phyloP scores from a whole-genome alignment of 1,140 invertebrate species.

The Penaeus japonicus region DNA sequence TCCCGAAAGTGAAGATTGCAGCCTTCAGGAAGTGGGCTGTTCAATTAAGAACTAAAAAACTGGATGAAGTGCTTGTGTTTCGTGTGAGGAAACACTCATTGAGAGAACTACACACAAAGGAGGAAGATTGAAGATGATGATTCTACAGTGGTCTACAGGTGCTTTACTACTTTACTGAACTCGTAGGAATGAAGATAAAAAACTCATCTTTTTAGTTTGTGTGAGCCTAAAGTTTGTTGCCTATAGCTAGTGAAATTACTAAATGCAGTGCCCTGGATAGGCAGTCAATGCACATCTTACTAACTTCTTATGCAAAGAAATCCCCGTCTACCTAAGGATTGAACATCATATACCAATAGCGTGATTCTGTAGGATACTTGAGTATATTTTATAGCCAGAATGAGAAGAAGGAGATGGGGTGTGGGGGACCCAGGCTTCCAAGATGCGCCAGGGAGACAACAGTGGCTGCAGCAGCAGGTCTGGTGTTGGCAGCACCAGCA shows the following conservation, averaged over 20 bases:
- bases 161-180: not conserved
- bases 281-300: not conserved
- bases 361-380: constrained; percentile 52
- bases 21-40: not conserved
- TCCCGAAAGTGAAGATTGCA: not conserved
- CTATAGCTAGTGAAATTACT: constrained; percentile 31
- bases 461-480: constrained; percentile 23
- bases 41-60: no score
- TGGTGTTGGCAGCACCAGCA: constrained; percentile 43
- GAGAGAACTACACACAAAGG: no score
- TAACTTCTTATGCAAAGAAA: constrained; percentile 45
- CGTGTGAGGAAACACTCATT: no score
- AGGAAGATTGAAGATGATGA: not conserved
- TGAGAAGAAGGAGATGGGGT: constrained; percentile 47
- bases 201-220: not conserved
- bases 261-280: constrained; percentile 18
- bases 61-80: no score
- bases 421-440: constrained; percentile 45
- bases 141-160: not conserved
- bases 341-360: constrained; percentile 39
- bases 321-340: constrained; percentile 43
- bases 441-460: constrained; percentile 35
- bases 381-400: constrained; percentile 53
- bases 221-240: constrained; percentile 53
- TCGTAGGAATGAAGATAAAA: not conserved